phyloP scores from a whole-genome alignment of 2,113 vertebrate genomes.

The Tragelaphus scriptus region DNA sequence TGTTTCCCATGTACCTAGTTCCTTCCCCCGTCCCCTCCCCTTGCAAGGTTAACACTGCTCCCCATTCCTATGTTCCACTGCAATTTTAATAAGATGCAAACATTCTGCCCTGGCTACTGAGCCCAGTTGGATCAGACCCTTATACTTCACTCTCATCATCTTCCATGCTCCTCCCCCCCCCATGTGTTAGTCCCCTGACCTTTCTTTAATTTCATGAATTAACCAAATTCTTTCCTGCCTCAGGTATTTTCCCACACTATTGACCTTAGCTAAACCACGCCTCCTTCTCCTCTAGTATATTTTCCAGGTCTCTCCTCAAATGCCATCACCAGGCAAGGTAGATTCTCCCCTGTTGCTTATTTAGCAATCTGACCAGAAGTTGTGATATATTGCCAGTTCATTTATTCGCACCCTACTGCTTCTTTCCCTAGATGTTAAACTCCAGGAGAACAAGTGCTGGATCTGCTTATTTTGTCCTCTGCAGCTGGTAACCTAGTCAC shows the following conservation, averaged over 20 bases:
- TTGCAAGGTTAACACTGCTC: background rate
- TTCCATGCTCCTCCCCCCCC: background rate
- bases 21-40: rapidly evolving
- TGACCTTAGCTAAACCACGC: background rate
- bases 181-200: background rate
- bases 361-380: background rate
- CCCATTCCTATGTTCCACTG: background rate
- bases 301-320: background rate
- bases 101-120: background rate
- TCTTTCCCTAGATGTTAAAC: background rate
- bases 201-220: background rate
- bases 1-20: background rate
- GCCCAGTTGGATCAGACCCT: too few relatives aligned
- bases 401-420: background rate
- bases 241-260: background rate
- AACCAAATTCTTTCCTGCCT: background rate
- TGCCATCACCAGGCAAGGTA: background rate
- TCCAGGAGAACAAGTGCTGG: background rate
- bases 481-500: background rate
- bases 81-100: background rate
- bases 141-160: background rate
- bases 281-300: background rate
- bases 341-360: background rate
- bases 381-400: background rate
- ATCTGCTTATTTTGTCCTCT: background rate